These are phyloP conservation scores for Thalassophryne amazonica DNA, from an alignment of 2,797 vertebrate species.

Conservation along the genomic window DNA sequence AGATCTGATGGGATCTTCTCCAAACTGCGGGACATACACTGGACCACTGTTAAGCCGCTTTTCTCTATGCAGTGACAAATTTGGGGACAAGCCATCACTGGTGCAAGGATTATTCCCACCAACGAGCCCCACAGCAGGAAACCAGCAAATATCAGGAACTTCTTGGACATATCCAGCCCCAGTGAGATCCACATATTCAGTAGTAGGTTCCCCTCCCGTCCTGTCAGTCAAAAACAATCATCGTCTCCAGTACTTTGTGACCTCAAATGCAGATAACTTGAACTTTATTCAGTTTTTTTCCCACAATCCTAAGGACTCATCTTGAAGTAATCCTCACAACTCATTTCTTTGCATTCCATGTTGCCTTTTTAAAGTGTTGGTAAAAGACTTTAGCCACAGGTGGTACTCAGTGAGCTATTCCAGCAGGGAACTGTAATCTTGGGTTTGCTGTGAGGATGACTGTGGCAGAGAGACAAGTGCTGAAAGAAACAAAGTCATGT, in stretches of 20 bases:
- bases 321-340: constrained; percentile 33
- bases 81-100: constrained; percentile 77
- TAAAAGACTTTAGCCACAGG: constrained; percentile 27
- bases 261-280: constrained; percentile 7
- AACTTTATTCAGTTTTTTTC: constrained; percentile 20
- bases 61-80: constrained; percentile 86
- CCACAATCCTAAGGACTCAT: not conserved
- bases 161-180: constrained; percentile 49
- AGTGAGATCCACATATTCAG: constrained; percentile 66
- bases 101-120: constrained; percentile 47
- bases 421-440: constrained; percentile 19
- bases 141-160: constrained; percentile 20
- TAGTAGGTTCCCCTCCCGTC: constrained; percentile 38
- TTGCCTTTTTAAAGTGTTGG: constrained; percentile 32
- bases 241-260: constrained; percentile 36
- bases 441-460: constrained; percentile 23
- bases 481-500: not conserved
- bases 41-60: constrained; percentile 82
- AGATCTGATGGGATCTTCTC: constrained; percentile 87
- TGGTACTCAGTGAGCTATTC: constrained; percentile 19
- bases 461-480: constrained; percentile 14
- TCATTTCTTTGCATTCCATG: constrained; percentile 13
- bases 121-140: constrained; percentile 50
- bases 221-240: constrained; percentile 55
- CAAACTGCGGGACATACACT: constrained; percentile 86